Percentiles rank a stretch among this genome's conserved stretches.
Conservation (phyloP, 1,140 invertebrate genomes). For the Bombus picipes region DNA sequence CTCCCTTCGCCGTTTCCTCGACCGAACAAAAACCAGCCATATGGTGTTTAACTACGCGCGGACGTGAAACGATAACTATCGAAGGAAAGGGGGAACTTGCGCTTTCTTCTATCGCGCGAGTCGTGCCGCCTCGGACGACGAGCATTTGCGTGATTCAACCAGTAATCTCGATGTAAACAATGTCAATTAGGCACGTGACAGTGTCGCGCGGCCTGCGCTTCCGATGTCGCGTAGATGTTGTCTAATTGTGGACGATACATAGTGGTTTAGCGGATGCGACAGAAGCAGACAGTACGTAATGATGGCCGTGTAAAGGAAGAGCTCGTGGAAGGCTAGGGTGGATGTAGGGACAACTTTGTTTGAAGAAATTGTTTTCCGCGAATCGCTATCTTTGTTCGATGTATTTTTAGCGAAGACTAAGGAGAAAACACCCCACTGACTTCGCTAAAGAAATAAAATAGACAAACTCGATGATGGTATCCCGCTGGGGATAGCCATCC, state of each 20-base stretch:
- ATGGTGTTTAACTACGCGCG: slow-evolving; percentile 66
- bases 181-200: slow-evolving; percentile 39
- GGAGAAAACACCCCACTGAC: no score
- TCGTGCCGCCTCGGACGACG: not conserved
- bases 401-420: no score
- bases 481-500: no score
- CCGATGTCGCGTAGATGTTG: not conserved
- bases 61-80: slow-evolving; percentile 64
- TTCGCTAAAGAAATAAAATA: no score
- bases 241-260: not conserved
- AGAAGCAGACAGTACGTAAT: not conserved
- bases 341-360: not conserved
- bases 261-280: not conserved
- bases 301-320: not conserved
- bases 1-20: slow-evolving; percentile 60
- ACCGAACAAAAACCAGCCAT: slow-evolving; percentile 62
- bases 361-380: not conserved
- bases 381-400: not conserved
- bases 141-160: slow-evolving; percentile 1
- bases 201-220: not conserved
- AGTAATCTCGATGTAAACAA: not conserved
- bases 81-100: slow-evolving; percentile 51
- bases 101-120: slow-evolving; percentile 30
- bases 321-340: not conserved
- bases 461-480: no score